Conservation (phyloP, 2,797 vertebrate species). For the Cyprinodon diabolis region DNA sequence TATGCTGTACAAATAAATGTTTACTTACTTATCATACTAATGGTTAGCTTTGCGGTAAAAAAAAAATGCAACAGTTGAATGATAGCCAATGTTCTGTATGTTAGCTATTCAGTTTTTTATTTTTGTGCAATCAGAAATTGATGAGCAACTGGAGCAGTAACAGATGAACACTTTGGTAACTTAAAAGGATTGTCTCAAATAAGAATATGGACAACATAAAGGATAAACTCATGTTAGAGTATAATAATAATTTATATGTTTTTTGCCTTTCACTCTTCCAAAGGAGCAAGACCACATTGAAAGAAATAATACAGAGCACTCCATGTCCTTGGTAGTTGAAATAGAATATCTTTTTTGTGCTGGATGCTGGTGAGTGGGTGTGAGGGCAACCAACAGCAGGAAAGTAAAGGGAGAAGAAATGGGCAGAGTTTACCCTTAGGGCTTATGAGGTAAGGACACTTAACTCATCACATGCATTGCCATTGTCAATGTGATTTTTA, state of each 20-base stretch:
- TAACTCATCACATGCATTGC: constrained; percentile 84
- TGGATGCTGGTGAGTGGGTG: constrained; percentile 72
- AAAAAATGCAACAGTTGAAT: constrained; percentile 72
- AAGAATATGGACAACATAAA: constrained; percentile 46
- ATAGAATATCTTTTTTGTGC: constrained; percentile 58
- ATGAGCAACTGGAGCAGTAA: constrained; percentile 52
- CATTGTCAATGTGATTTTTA: constrained; percentile 75
- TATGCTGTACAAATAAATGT: too few species aligned
- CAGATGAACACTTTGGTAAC: constrained; percentile 75
- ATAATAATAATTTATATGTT: constrained; percentile 40
- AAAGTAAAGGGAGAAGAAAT: constrained; percentile 73
- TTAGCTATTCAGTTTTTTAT: constrained; percentile 59
- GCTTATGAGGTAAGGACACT: constrained; percentile 86
- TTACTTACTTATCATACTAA: constrained; percentile 61
- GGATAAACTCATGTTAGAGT: constrained; percentile 50
- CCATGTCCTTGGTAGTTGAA: constrained; percentile 56
- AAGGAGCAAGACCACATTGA: constrained; percentile 58
- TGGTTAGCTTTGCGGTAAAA: constrained; percentile 53
- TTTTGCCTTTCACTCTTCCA: constrained; percentile 45
- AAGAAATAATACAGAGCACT: constrained; percentile 59
- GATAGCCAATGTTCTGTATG: constrained; percentile 52
- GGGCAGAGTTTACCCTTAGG: constrained; percentile 70
- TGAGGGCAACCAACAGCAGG: constrained; percentile 71
- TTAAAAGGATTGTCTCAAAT: constrained; percentile 68
- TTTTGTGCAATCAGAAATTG: constrained; percentile 64